Evolutionary conservation across 2,888 invertebrate genomes (phyloP).

Genomic region (Gasteruption jaculator): DNA sequence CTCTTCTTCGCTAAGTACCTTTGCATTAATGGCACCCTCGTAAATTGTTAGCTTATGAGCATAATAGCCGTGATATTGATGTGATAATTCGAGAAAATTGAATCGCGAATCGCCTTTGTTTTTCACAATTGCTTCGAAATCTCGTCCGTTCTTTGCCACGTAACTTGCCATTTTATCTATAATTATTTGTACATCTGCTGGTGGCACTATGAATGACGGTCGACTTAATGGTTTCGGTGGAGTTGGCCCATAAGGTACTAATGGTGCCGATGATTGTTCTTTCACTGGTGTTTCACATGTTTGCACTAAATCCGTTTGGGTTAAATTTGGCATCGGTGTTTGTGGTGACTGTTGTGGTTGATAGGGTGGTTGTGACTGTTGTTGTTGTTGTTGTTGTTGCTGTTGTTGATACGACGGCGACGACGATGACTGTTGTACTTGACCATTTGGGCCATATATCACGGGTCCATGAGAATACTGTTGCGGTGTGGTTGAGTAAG

Average conservation of each 20-base stretch:
- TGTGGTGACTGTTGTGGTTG: conserved; percentile 19
- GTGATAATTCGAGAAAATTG: conserved; percentile 74
- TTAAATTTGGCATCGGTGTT: conserved; percentile 14
- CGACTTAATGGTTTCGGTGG: conserved; percentile 49
- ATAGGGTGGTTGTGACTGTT: too few species aligned
- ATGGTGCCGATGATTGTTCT: too few species aligned
- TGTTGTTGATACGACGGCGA: conserved; percentile 20
- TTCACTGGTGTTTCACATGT: conserved; percentile 32
- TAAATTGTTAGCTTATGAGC: conserved; percentile 60
- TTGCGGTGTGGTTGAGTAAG: conserved; percentile 39
- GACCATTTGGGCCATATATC: conserved; percentile 42
- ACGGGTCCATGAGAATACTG: conserved; percentile 49
- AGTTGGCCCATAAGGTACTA: conserved; percentile 46
- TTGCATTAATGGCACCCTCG: conserved; percentile 44
- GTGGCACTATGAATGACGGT: conserved; percentile 61
- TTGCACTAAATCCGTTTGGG: conserved; percentile 16
- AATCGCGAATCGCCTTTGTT: conserved; percentile 83
- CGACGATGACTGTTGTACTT: too few species aligned
- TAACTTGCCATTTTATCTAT: conserved; percentile 97
- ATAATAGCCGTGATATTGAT: conserved; percentile 81
- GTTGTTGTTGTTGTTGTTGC: too few species aligned
- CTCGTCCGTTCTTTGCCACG: conserved; percentile 91
- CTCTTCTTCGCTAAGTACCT: conserved; percentile 46
- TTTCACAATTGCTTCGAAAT: conserved; percentile 85
- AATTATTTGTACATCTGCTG: conserved; percentile 78